Conservation (phyloP, 2,797 vertebrate species). For the Aratinga solstitialis region DNA sequence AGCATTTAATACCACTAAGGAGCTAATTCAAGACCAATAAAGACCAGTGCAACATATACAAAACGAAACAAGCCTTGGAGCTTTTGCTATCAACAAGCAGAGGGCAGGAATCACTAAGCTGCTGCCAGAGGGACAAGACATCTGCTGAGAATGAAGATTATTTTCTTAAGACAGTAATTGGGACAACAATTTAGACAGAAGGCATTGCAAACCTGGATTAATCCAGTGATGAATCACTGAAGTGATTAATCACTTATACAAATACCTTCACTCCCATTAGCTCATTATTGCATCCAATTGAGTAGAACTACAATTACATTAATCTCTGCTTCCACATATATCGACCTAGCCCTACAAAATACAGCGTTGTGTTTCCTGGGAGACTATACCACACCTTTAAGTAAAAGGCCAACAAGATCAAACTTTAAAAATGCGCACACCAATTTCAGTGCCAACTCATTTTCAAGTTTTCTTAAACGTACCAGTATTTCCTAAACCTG, state of each 20-base stretch:
- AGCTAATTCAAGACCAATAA: not conserved
- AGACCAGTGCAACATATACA: not conserved
- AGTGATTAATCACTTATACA: not conserved
- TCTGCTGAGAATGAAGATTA: not conserved
- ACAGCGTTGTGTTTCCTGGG: not conserved
- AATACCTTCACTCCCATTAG: constrained; percentile 10
- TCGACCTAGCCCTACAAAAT: not conserved
- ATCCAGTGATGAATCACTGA: not conserved
- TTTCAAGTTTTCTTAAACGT: not conserved
- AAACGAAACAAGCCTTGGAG: not conserved
- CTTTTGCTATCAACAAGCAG: not conserved
- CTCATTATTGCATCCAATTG: not conserved
- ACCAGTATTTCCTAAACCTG: not conserved
- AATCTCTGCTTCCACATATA: not conserved
- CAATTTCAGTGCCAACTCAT: not conserved
- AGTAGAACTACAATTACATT: not conserved
- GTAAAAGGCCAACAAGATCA: not conserved
- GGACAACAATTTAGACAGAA: not conserved
- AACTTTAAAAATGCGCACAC: not conserved
- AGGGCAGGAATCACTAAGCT: not conserved
- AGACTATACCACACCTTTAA: not conserved
- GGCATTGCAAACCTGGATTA: not conserved
- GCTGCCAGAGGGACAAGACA: not conserved
- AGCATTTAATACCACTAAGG: not conserved
- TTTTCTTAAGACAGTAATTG: not conserved